Percentiles rank a stretch among this genome's conserved stretches.
Conservation (phyloP, 1,140 invertebrate species). For the Archegozetes longisetosus region DNA sequence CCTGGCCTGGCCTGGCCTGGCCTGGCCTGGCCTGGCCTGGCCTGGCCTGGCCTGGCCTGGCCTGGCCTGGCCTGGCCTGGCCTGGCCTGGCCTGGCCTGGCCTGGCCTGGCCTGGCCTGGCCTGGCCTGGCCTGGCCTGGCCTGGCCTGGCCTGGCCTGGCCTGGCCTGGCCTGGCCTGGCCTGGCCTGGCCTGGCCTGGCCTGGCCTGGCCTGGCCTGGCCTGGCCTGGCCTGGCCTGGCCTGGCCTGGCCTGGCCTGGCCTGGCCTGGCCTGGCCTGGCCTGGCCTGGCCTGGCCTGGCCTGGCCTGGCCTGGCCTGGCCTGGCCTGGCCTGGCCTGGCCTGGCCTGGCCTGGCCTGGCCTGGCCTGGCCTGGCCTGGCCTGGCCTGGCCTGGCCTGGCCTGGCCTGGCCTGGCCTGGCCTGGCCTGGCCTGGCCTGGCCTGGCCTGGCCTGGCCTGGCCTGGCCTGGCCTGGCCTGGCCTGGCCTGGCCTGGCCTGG, state of each 20-base stretch:
- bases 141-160: constrained; percentile 22
- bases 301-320: constrained; percentile 22
- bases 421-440: constrained; percentile 23
- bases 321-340: constrained; percentile 23
- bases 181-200: constrained; percentile 20
- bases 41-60: constrained; percentile 22
- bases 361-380: constrained; percentile 23
- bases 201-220: constrained; percentile 23
- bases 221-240: constrained; percentile 23
- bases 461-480: constrained; percentile 23
- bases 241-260: constrained; percentile 20
- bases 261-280: constrained; percentile 23
- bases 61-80: constrained; percentile 24
- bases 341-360: constrained; percentile 20
- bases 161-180: constrained; percentile 23
- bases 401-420: constrained; percentile 20
- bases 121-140: constrained; percentile 23
- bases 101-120: constrained; percentile 22
- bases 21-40: constrained; percentile 23
- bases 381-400: constrained; percentile 23
- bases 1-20: constrained; percentile 22
- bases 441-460: constrained; percentile 23
- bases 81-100: constrained; percentile 22
- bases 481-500: too few relatives aligned
- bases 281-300: constrained; percentile 23